Base-by-base conservation (phyloP, 2,888 invertebrate genomes). In the Thecophora atra region DNA sequence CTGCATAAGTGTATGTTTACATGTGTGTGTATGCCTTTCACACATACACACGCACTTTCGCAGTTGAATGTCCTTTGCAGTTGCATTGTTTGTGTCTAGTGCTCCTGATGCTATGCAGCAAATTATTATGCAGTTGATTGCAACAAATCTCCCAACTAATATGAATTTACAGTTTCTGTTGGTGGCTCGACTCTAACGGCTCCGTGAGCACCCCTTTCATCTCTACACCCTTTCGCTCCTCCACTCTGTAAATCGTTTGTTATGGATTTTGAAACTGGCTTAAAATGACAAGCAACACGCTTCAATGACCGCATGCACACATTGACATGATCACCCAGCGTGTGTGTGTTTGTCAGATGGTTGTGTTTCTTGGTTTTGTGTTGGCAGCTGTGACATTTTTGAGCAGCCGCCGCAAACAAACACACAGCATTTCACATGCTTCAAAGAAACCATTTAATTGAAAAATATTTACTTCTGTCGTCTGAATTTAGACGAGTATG, bases 91-190 rank as follows among this genome's bases (percentile, higher is more conserved):
- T 52, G 37, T 30, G 26, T 58, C 15, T 58, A 13, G 15, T 58
- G n/a, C 47, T 47, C 15, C 47, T 47, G 47, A 4, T 17, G 17
- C 47, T 15, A 24, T 24, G 8, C 58, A 58, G 17, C 26, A 4
- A 26, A 24, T 28, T 58, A 24, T 58, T 58, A 6, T 28, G 7
- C 58, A 58, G 52, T 30, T 66, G 66, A 66, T 66, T 66, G 66
- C 66, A 66, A 52, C 52, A 66, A 66, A 66, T 66, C 66, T 66
- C 66, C 51, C 30, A 66, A 66, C 66, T 66, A 66, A 66, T 66
- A 52, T 66, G 66, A 51, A 66, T 66, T 66, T 66, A 66, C 52
- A 66, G 28, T 66, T 44, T 4, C 42, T 58, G 24, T 44, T 17
- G 37, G 28, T 19, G 37, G 30, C 30, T 1, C 11, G 30, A 13